These are phyloP conservation scores for Ascaphus truei DNA, from an alignment of 2,113 vertebrate species.

Conservation along the genomic window DNA sequence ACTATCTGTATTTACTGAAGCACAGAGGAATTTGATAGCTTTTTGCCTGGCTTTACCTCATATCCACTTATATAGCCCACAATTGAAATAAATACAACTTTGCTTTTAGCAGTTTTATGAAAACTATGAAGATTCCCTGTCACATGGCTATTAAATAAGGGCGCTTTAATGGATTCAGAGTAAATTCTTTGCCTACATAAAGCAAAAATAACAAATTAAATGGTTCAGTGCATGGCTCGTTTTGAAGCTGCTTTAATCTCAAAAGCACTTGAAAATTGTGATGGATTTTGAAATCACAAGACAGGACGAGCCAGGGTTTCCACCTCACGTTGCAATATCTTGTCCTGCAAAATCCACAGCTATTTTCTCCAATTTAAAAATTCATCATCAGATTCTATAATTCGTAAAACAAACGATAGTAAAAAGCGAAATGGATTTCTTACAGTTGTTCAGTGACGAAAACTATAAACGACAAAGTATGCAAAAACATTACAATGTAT, in stretches of 20 bases:
- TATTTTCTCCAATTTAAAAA: slow-evolving; percentile 33
- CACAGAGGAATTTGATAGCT: slow-evolving; percentile 25
- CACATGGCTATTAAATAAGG: slow-evolving; percentile 28
- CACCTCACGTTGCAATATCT: neutral
- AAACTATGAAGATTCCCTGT: neutral
- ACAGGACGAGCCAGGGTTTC: slow-evolving; percentile 24
- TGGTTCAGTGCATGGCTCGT: slow-evolving; percentile 31
- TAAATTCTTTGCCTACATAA: slow-evolving; percentile 23
- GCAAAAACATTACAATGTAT: slow-evolving; percentile 33
- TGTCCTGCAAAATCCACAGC: neutral
- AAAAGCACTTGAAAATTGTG: slow-evolving; percentile 24
- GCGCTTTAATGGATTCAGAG: slow-evolving; percentile 27
- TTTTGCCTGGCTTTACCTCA: neutral
- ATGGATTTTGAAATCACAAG: slow-evolving; percentile 37
- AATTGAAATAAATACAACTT: slow-evolving; percentile 16
- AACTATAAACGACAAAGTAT: slow-evolving; percentile 25
- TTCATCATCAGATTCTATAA: slow-evolving; percentile 22
- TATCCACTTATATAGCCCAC: neutral
- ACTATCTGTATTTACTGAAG: slow-evolving; percentile 24
- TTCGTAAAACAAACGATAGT: neutral
- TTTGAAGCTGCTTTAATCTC: slow-evolving; percentile 31
- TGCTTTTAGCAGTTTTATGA: slow-evolving; percentile 6
- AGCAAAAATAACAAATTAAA: slow-evolving; percentile 45
- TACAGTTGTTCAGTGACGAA: neutral
- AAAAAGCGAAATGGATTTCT: slow-evolving; percentile 14